Evolutionary conservation across 1,140 invertebrate species (phyloP).

Genomic region (Colletes gigas): DNA sequence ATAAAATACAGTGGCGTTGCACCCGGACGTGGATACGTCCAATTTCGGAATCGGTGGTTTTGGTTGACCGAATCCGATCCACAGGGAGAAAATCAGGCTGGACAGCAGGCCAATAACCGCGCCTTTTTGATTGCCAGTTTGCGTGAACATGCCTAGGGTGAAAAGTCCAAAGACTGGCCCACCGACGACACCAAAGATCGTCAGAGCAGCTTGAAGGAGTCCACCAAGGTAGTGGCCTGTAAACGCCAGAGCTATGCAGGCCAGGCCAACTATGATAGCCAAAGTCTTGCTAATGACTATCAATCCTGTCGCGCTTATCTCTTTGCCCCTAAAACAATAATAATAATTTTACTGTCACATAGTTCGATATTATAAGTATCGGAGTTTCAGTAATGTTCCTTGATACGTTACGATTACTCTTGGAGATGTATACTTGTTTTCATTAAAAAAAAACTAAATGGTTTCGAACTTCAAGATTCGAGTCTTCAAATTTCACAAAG

Average conservation of each 20-base stretch:
- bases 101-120: slow-evolving; percentile 86
- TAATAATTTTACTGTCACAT: neutral
- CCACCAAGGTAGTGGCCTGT: slow-evolving; percentile 86
- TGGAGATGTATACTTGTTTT: no score
- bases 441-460: neutral
- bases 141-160: slow-evolving; percentile 88
- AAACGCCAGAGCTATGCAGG: slow-evolving; percentile 88
- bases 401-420: no score
- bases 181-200: slow-evolving; percentile 90
- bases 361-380: no score
- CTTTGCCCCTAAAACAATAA: slow-evolving; percentile 49
- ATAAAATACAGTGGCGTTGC: slow-evolving; percentile 67
- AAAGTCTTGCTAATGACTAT: slow-evolving; percentile 81
- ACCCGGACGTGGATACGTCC: slow-evolving; percentile 82
- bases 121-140: slow-evolving; percentile 86
- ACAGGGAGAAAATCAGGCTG: slow-evolving; percentile 87
- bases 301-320: slow-evolving; percentile 52
- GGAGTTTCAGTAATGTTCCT: no score
- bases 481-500: no score
- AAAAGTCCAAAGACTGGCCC: slow-evolving; percentile 90
- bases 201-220: slow-evolving; percentile 87
- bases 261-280: slow-evolving; percentile 85
- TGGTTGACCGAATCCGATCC: slow-evolving; percentile 93
- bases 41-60: slow-evolving; percentile 84
- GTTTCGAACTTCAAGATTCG: no score